Evolutionary conservation across 2,888 invertebrate genomes (phyloP).

Genomic region (Xylocampa areola): DNA sequence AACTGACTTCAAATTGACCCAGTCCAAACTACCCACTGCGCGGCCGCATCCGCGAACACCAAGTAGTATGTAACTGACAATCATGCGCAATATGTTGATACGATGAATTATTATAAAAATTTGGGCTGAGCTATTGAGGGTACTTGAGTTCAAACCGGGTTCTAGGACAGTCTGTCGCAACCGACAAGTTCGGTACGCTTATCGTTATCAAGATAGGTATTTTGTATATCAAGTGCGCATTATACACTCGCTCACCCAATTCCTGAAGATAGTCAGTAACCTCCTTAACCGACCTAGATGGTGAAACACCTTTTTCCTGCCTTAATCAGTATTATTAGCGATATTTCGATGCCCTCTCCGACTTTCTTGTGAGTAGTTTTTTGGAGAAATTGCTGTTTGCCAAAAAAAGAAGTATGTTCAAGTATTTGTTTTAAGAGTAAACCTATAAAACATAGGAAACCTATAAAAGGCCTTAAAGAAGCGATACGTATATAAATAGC

Average conservation of each 20-base stretch:
- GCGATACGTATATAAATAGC: too few species aligned
- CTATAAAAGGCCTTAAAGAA: constrained; percentile 6
- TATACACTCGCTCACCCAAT: constrained; percentile 67
- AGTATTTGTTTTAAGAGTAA: constrained; percentile 2
- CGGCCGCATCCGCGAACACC: constrained; percentile 39
- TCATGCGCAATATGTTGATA: constrained; percentile 62
- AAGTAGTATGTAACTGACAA: constrained; percentile 34
- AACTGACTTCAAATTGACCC: constrained; percentile 30
- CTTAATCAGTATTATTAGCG: constrained; percentile 51
- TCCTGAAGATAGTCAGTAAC: constrained; percentile 69
- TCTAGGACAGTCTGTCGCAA: constrained; percentile 87
- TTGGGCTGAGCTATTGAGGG: constrained; percentile 79
- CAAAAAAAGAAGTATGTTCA: not conserved
- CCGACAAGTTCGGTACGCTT: constrained; percentile 73
- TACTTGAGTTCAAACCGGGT: constrained; percentile 83
- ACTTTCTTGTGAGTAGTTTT: constrained; percentile 24
- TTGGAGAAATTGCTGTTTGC: constrained; percentile 6
- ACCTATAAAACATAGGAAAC: not conserved
- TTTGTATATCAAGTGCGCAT: constrained; percentile 74
- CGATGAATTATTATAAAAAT: constrained; percentile 65
- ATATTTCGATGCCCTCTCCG: constrained; percentile 24
- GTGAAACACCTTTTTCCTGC: constrained; percentile 66
- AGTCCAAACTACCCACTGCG: constrained; percentile 11
- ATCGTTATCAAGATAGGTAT: constrained; percentile 70
- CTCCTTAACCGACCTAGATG: constrained; percentile 72